Conservation (phyloP, 2,888 invertebrate species). For the Habroteleia sp. region DNA sequence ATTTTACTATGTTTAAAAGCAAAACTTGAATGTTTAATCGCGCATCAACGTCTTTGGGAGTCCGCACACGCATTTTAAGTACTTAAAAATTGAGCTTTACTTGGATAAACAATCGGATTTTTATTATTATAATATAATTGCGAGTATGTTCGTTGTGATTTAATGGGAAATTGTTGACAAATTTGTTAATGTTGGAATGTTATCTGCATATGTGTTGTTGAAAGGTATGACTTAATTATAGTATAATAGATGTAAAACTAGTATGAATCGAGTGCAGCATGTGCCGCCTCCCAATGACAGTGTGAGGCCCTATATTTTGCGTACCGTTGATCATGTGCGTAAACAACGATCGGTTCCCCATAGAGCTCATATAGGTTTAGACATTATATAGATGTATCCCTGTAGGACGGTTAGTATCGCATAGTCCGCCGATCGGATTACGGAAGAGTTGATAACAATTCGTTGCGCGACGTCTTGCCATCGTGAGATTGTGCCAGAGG, state of each 20-base stretch:
- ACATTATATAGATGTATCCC: conserved; percentile 72
- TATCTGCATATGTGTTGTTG: conserved; percentile 57
- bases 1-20: conserved; percentile 63
- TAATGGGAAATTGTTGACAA: conserved; percentile 63
- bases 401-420: conserved; percentile 68
- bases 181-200: conserved; percentile 58
- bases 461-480: conserved; percentile 80
- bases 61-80: conserved; percentile 39
- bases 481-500: conserved; percentile 82
- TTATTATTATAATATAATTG: conserved; percentile 22
- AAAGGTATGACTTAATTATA: conserved; percentile 38
- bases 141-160: conserved; percentile 45
- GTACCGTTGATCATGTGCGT: conserved; percentile 66
- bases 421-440: conserved; percentile 68
- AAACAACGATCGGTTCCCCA: conserved; percentile 66
- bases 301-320: conserved; percentile 61
- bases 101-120: conserved; percentile 26
- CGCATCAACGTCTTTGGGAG: conserved; percentile 53
- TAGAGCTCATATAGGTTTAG: conserved; percentile 69
- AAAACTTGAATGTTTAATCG: conserved; percentile 59
- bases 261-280: conserved; percentile 38
- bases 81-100: conserved; percentile 43
- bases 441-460: conserved; percentile 65
- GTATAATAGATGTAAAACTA: conserved; percentile 32
- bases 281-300: conserved; percentile 64